Base-by-base conservation (phyloP, 1,140 invertebrate genomes). In the Danaus melanippus region DNA sequence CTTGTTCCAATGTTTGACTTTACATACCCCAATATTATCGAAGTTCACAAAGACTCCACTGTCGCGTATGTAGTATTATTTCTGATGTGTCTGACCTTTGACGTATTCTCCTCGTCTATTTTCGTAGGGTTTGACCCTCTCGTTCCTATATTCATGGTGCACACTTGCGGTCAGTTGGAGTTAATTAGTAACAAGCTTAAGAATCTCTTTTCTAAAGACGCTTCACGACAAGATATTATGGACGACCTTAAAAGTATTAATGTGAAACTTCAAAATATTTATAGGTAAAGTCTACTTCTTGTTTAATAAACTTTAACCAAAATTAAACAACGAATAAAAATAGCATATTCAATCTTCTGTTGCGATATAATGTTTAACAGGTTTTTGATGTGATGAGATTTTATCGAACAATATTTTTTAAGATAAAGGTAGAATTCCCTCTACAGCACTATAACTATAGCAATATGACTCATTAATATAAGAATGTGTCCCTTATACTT, bases 71-170 rank as follows among this genome's bases (percentile, higher is more conserved):
- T 58, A 2, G 8, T 57, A 1, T 17, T 64, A n/a, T 68, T 61
- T 8, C 9, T 56, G 0, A 8, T 58, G 2, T 62, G 62, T 41
- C 60, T 66, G n/a, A 65, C 47, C n/a, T 74, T 66, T 32, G 65
- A 56, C 9, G 2, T 62, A 0, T 76, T 63, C 40, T 15, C 66
- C 9, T 50, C 57, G n/a, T 15, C 53, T 2, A 60, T 68, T 49
- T 74, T 66, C 15, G 51, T 66, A 10, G 63, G 52, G 0, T 67
- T 76, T 48, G 63, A 63, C 12, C 67, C 75, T 9, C 39, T 75
- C 12, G 71, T 66, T 0, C 71, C 73, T 0, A 61, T 71, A 42
- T 67, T 74, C 39, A 65, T 78, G 61, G 43, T 75, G 10, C 75
- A 78, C 47, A 59, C 52, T 40, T 71, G 71, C 44, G 75, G 67